Evolutionary conservation across 2,888 invertebrate species (phyloP), one percentile per base, ranked within the genome.

Genomic region (Drosophila dives): DNA sequence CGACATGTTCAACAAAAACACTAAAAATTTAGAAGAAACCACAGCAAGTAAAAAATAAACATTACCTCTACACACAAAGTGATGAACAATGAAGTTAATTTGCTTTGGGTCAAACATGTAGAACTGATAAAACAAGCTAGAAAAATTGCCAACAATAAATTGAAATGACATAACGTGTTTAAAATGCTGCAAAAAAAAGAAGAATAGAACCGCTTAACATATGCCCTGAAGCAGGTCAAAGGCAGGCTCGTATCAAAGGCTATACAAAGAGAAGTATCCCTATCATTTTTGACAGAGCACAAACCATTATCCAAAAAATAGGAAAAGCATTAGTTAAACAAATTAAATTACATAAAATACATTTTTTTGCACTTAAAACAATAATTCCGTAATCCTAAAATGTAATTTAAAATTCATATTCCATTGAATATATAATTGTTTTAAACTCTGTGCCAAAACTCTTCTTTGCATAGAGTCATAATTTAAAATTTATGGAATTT

Each of bases 41-140:
- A 33, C 15, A 33, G 36, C 11, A 64, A 12, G 17, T 10, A 17
- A 10, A 26, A 54, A 54, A 45, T 29, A 48, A 74, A 23, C 33
- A 45, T 23, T 23, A 45, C 15, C 23, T 15, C 45, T 8, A 23
- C 45, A 23, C 23, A 15, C 15, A 45, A 48, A 56, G 29, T 56
- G 64, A 40, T 54, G 50, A 49, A 48, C 54, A 55, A 55, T 51
- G 11, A 2, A 49, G 60, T 61, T 61, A 12, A 54, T 60, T 60
- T 75, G 50, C 54, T 42, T 53, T 58, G 42, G 65, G 62, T 63
- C 68, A 64, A 65, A 64, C 74, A 69, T 77, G 74, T 77, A 66
- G 61, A 54, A 33, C 61, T 42, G 75, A 74, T 74, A 69, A 61
- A 69, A 38, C 17, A 23, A 23, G 23, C 1, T 36, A 51, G 17